Percentiles rank a stretch among this genome's conserved stretches.
These are phyloP conservation scores for Didymodactylos carnosus DNA, from an alignment of 2,888 invertebrate species.

Conservation along the genomic window DNA sequence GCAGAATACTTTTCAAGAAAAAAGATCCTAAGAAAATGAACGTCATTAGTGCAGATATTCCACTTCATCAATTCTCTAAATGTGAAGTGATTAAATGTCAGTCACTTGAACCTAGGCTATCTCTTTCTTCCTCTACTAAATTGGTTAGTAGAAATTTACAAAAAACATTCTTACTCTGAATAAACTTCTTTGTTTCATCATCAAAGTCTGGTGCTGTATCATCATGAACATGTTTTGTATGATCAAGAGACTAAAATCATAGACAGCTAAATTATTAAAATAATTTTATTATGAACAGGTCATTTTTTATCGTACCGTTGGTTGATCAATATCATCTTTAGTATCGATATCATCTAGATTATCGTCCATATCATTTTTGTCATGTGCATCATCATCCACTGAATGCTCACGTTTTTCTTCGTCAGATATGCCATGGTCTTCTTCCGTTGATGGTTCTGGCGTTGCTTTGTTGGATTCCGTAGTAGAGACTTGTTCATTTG, in stretches of 20 bases:
- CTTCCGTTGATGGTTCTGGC: constrained; percentile 5
- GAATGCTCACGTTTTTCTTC: constrained; percentile 16
- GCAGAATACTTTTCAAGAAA: too few species aligned
- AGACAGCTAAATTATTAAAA: too few species aligned
- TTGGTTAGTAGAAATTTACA: too few species aligned
- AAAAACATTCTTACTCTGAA: too few species aligned
- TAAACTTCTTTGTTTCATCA: constrained; percentile 63
- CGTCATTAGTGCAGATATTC: too few species aligned
- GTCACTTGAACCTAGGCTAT: too few species aligned
- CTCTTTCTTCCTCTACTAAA: too few species aligned
- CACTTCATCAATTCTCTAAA: too few species aligned
- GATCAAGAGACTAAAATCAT: background rate
- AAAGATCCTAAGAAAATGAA: too few species aligned
- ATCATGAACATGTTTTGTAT: background rate
- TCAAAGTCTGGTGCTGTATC: constrained; percentile 47
- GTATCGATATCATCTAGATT: background rate
- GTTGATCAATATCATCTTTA: constrained; percentile 18
- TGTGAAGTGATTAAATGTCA: too few species aligned
- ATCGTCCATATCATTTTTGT: background rate
- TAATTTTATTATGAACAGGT: background rate
- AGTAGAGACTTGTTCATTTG: too few species aligned
- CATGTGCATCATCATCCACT: background rate
- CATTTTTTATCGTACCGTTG: background rate
- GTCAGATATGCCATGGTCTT: constrained; percentile 15
- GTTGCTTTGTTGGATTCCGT: constrained; percentile 2